Conservation (phyloP, 1,140 invertebrate genomes). For the Hycleus cichorii region DNA sequence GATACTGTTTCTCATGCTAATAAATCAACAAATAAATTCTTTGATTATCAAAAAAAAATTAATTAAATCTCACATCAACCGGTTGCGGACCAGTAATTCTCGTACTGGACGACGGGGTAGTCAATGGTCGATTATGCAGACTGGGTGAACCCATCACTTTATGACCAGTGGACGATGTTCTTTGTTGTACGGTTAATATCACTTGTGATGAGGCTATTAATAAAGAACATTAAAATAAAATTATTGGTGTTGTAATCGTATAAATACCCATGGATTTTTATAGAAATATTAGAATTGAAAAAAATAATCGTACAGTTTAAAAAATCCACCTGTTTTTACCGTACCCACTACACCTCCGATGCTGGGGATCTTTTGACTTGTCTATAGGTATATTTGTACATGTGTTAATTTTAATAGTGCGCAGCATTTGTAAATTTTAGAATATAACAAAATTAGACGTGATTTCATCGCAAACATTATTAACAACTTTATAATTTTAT, state of each 20-base stretch:
- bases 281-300: too few relatives aligned
- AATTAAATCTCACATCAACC: constrained; percentile 66
- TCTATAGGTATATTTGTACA: constrained; percentile 1
- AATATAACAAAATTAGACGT: constrained; percentile 10
- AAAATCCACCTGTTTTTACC: constrained; percentile 2
- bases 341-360: constrained; percentile 3
- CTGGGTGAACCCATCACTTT: constrained; percentile 30
- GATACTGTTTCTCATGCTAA: constrained; percentile 60
- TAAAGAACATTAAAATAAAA: constrained; percentile 14
- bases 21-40: constrained; percentile 8
- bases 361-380: not conserved
- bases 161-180: constrained; percentile 23
- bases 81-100: constrained; percentile 80
- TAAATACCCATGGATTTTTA: constrained; percentile 1
- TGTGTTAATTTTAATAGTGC: constrained; percentile 1
- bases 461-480: constrained; percentile 1
- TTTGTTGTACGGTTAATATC: constrained; percentile 55
- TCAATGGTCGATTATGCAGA: constrained; percentile 31
- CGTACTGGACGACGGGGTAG: constrained; percentile 25
- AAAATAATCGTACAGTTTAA: too few relatives aligned
- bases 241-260: too few relatives aligned
- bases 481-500: too few relatives aligned
- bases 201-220: constrained; percentile 54
- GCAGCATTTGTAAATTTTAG: constrained; percentile 7
- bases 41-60: not conserved